Evolutionary conservation across 1,140 invertebrate genomes (phyloP).

Genomic region (Doryteuthis pealeii): DNA sequence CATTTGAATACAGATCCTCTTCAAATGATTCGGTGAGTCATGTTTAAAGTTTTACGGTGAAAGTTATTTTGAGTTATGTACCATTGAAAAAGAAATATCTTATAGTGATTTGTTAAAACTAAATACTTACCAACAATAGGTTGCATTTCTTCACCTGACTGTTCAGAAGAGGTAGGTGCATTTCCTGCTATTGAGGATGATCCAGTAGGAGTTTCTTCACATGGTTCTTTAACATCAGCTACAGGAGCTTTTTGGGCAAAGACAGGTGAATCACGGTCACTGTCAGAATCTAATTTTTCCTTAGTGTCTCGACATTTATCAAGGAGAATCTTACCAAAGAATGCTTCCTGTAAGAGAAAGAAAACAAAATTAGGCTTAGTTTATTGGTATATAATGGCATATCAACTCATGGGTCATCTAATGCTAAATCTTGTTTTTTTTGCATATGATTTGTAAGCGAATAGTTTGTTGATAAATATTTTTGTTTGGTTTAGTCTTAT

Average conservation of each 20-base stretch:
- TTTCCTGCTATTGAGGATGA: not conserved
- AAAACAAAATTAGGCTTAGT: not conserved
- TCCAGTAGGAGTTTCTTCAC: constrained; percentile 1
- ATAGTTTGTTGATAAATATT: no score
- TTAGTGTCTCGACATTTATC: constrained; percentile 63
- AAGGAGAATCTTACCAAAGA: constrained; percentile 67
- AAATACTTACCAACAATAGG: constrained; percentile 3
- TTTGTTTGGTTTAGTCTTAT: no score
- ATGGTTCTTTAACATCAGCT: not conserved
- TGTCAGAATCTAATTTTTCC: constrained; percentile 40
- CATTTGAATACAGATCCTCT: no score
- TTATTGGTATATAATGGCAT: no score
- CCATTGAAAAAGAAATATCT: no score
- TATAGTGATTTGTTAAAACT: no score
- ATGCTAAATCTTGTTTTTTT: no score
- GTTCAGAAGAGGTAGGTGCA: not conserved
- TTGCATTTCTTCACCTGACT: constrained; percentile 1
- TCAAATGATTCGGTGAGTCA: no score
- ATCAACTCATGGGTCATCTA: no score
- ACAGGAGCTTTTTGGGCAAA: not conserved
- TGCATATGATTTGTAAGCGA: no score
- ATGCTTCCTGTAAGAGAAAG: constrained; percentile 55
- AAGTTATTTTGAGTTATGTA: no score
- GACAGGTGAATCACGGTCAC: constrained; percentile 32
- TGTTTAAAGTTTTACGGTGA: no score